A percentile compares a stretch with the other conserved stretches of the same genome.
Conservation (phyloP, 2,113 vertebrate species). For the Gracilinanus agilis region DNA sequence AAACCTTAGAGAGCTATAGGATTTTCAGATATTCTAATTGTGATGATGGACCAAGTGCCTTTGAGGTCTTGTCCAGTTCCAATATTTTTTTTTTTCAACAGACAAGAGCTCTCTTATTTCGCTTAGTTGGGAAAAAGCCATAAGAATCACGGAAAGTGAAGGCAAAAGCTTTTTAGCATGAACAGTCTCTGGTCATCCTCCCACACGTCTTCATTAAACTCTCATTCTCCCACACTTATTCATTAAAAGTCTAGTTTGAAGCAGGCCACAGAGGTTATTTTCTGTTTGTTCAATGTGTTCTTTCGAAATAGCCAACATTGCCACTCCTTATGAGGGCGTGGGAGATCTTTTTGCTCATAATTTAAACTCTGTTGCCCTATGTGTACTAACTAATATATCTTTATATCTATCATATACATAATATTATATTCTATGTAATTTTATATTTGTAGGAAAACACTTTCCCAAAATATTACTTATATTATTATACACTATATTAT, state of each 20-base stretch:
- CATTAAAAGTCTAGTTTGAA: neutral
- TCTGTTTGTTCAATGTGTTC: neutral
- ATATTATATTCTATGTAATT: neutral
- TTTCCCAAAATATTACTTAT: neutral
- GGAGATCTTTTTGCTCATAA: neutral
- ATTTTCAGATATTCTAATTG: neutral
- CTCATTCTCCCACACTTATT: rapidly evolving
- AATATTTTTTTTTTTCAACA: neutral
- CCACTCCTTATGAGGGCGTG: neutral
- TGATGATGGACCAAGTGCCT: neutral
- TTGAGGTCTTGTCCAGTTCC: neutral
- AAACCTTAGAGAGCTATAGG: neutral
- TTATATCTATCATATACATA: neutral
- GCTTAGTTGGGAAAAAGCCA: neutral
- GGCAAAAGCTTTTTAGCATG: neutral
- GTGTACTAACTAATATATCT: neutral
- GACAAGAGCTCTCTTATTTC: neutral
- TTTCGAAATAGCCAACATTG: neutral
- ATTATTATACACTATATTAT: no score
- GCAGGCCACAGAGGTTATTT: neutral
- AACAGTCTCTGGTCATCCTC: neutral
- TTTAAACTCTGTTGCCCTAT: neutral
- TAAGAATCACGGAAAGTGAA: neutral
- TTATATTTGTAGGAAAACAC: neutral
- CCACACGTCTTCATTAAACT: neutral